Evolutionary conservation across 1,140 invertebrate species (phyloP).

Genomic region (Lepidostoma basale): DNA sequence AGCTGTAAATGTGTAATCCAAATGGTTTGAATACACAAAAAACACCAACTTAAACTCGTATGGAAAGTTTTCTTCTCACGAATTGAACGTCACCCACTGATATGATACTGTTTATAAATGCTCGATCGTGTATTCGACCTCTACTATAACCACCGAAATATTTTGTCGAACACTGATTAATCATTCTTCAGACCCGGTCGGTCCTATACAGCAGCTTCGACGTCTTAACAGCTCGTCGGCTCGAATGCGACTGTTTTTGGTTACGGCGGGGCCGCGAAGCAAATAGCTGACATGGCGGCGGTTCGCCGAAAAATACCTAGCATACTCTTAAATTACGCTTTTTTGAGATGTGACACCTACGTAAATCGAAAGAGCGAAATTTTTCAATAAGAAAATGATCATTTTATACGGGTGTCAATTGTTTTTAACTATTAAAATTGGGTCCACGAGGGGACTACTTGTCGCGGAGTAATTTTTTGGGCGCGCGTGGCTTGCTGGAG

Average conservation of each 20-base stretch:
- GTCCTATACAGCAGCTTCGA: slow-evolving; percentile 29
- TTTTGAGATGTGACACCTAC: slow-evolving; percentile 28
- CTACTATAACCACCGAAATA: slow-evolving; percentile 37
- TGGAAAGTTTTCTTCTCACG: slow-evolving; percentile 37
- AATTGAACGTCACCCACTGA: slow-evolving; percentile 36
- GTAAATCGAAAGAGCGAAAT: neutral
- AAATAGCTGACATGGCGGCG: slow-evolving; percentile 28
- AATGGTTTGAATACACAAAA: slow-evolving; percentile 25
- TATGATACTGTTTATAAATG: slow-evolving; percentile 33
- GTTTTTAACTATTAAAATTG: slow-evolving; percentile 7
- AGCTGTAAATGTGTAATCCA: slow-evolving; percentile 33
- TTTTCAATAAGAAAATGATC: neutral
- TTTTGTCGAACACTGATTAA: slow-evolving; percentile 38
- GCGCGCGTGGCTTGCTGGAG: too few relatives aligned
- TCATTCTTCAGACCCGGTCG: slow-evolving; percentile 38
- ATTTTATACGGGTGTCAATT: slow-evolving; percentile 10
- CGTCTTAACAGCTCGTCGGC: slow-evolving; percentile 25
- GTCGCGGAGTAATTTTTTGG: neutral
- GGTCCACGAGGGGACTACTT: slow-evolving; percentile 26
- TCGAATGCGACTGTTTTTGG: slow-evolving; percentile 23
- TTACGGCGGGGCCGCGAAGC: neutral
- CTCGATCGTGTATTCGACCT: slow-evolving; percentile 35
- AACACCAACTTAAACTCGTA: slow-evolving; percentile 35
- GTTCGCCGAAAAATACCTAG: slow-evolving; percentile 2
- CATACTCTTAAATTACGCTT: slow-evolving; percentile 4